Percentiles rank a stretch among this genome's conserved stretches.
Evolutionary conservation across 2,888 invertebrate species (phyloP).

Genomic region (Drosophila nigritarsus): DNA sequence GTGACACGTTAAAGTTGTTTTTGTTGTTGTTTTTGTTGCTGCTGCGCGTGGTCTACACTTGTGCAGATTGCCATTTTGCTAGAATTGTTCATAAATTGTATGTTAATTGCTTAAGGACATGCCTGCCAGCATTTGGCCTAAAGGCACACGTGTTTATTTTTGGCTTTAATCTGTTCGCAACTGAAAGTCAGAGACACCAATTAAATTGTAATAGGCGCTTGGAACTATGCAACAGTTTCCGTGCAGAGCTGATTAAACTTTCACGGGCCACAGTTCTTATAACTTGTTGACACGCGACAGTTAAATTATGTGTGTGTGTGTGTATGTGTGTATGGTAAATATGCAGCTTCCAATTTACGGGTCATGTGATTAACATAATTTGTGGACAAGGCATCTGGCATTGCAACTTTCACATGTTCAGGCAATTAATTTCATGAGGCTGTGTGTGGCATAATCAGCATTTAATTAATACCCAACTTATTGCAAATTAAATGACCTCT

Average conservation of each 20-base stretch:
- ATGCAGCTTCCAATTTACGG: slow-evolving; percentile 33
- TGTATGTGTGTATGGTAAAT: slow-evolving; percentile 24
- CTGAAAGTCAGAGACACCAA: slow-evolving; percentile 27
- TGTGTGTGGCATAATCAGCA: slow-evolving; percentile 55
- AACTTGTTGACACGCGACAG: slow-evolving; percentile 33
- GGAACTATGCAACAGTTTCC: slow-evolving; percentile 35
- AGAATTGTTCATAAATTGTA: slow-evolving; percentile 70
- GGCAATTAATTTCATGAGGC: slow-evolving; percentile 53
- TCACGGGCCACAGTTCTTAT: background rate
- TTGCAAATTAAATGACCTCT: slow-evolving; percentile 38
- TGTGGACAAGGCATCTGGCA: slow-evolving; percentile 4
- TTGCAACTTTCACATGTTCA: slow-evolving; percentile 34
- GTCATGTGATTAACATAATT: slow-evolving; percentile 51
- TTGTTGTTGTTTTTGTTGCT: background rate
- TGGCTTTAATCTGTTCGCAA: slow-evolving; percentile 41
- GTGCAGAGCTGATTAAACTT: background rate
- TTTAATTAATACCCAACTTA: slow-evolving; percentile 50
- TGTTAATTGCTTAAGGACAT: slow-evolving; percentile 66
- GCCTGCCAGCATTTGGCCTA: slow-evolving; percentile 38
- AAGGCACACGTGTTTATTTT: slow-evolving; percentile 10
- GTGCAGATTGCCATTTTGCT: slow-evolving; percentile 51
- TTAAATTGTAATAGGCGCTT: slow-evolving; percentile 36
- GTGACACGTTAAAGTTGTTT: background rate
- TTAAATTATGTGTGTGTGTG: slow-evolving; percentile 22
- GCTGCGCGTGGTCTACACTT: slow-evolving; percentile 40